phyloP scores from a whole-genome alignment of 2,797 vertebrate species.

The Gephyroberyx darwinii region DNA sequence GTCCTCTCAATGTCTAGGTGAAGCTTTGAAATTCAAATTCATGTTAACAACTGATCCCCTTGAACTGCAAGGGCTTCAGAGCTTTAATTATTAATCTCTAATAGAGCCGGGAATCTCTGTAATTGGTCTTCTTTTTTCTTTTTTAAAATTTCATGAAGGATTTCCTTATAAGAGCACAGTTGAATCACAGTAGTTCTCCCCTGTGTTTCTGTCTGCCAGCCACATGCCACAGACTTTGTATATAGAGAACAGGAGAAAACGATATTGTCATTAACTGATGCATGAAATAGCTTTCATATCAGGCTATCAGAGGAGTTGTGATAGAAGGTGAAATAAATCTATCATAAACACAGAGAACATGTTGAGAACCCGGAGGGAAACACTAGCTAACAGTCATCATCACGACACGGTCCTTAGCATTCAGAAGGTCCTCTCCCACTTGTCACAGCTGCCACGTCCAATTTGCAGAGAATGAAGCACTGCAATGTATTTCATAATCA shows the following conservation, averaged over 20 bases:
- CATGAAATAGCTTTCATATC: not conserved
- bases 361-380: not conserved
- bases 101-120: not conserved
- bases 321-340: not conserved
- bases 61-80: constrained; percentile 35
- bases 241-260: no score
- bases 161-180: not conserved
- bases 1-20: constrained; percentile 24
- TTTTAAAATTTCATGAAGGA: constrained; percentile 13
- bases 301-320: not conserved
- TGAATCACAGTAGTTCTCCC: not conserved
- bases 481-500: constrained; percentile 10
- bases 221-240: no score
- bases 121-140: not conserved
- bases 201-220: not conserved
- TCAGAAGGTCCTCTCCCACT: constrained; percentile 6
- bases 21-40: constrained; percentile 56
- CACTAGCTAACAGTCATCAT: constrained; percentile 2
- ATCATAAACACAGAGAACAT: not conserved
- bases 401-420: constrained; percentile 11
- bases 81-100: constrained; percentile 8
- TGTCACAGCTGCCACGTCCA: constrained; percentile 10
- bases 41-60: constrained; percentile 9
- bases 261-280: no score
- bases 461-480: constrained; percentile 5